Percentiles rank a stretch among this genome's conserved stretches.
phyloP scores from a whole-genome alignment of 2,113 vertebrate species.

The Leptosomus discolor region DNA sequence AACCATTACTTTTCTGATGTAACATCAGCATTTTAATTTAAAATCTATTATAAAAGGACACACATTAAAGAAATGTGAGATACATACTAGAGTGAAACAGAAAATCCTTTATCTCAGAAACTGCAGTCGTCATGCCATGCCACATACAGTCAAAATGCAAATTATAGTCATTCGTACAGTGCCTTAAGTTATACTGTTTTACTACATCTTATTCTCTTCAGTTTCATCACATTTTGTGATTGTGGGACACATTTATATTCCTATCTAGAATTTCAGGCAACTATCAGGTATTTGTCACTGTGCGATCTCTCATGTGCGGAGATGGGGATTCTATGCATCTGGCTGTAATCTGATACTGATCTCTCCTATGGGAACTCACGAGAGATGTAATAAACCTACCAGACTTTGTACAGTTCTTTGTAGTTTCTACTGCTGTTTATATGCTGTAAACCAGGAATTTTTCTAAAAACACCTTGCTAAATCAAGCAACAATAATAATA shows the following conservation, averaged over 20 bases:
- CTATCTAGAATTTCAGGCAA: background rate
- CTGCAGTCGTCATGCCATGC: background rate
- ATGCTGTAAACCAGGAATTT: background rate
- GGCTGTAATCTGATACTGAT: background rate
- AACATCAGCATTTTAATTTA: background rate
- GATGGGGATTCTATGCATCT: background rate
- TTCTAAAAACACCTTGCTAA: background rate
- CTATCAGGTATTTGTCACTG: background rate
- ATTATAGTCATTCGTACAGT: background rate
- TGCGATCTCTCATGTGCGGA: rapidly evolving
- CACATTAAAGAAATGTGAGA: background rate
- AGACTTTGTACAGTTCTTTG: background rate
- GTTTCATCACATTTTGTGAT: background rate
- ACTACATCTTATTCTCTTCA: background rate
- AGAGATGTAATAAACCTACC: background rate
- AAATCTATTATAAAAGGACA: background rate
- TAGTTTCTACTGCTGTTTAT: background rate
- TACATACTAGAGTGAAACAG: background rate
- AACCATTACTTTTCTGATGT: background rate
- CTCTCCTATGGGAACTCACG: background rate
- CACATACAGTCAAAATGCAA: background rate
- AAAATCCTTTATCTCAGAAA: background rate
- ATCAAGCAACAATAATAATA: background rate
- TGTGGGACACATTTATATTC: background rate
- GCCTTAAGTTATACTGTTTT: background rate